Base-by-base conservation (phyloP, 2,113 vertebrate genomes). In the Lichenostomus cassidix region DNA sequence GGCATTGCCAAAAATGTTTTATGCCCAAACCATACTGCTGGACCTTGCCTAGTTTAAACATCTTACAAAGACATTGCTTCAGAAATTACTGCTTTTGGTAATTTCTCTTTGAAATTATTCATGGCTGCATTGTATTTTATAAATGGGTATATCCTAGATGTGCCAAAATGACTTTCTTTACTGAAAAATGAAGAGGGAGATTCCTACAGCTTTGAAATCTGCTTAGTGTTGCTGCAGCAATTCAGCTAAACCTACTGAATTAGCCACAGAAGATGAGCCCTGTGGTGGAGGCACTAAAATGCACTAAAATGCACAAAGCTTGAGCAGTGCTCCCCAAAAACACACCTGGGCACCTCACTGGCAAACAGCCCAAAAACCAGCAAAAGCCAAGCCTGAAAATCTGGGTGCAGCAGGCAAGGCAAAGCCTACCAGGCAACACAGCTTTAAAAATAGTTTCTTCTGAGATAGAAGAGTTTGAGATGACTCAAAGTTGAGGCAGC, bases 361-460 rank as follows among this genome's bases (percentile, higher is more conserved):
- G n/a, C 58, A 82, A 58, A 64, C 0, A 0, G n/a, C 17, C 33
- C 27, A 87, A 29, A 89, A 83, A 63, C 6, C 24, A 17, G 63
- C 63, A 70, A 83, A 64, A 44, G 65, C 49, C 49, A 79, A 44
- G 50, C 68, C 79, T 46, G 23, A 37, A 92, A 80, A 71, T 25
- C 69, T 28, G 53, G 18, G 68, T 46, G 10, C 46, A 25, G 18
- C 33, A 53, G 46, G 49, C 37, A 76, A 92, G n/a, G 47, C 41
- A 44, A 18, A 83, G 71, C 53, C 74, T 80, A 50, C 29, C 75
- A 96, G 67, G 21, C 77, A 94, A 55, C 70, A 78, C 4, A 5
- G 41, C 41, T 79, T 77, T 90, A 59, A 87, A 93, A 92, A 73
- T 25, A 65, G 53, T 28, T 80, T 83, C 4, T 95, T 94, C 94